Evolutionary conservation across 2,797 vertebrate species (phyloP), one percentile per base, ranked within the genome.

Genomic region (Myiotriccus ornatus): DNA sequence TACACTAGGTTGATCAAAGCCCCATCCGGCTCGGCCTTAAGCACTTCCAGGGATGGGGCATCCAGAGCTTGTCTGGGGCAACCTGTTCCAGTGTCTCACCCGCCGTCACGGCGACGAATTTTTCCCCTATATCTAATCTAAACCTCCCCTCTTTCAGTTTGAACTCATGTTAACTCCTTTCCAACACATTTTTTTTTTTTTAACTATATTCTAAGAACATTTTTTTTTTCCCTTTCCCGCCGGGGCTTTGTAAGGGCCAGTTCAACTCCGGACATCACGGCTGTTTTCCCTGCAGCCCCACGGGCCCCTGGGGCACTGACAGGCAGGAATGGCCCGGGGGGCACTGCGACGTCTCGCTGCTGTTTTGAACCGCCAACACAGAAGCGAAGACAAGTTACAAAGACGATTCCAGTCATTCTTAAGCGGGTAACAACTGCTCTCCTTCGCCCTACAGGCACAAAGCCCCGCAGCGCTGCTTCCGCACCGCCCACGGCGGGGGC

Each of bases 191-290:
- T 39, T 39, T 73, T 12, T 3, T 3, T 35, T 53, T 75, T 10
- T 23, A 32, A 32, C 7, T 17, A 1, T 8, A 17, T 4, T 52
- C 37, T 22, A 7, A 35, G 4, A 39, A 3, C 9, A 2, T 2
- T 18, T 25, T 24, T 46, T 46, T 23, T 4, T 7, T 9, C 35
- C 10, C 8, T 2, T 1, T 2, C 5, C 14, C 11, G 7, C 8
- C 37, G 4, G 13, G 4, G 11, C 17, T 62, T 34, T 37, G 4
- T 5, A 14, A 23, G 49, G 12, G 3, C 5, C n/a, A 5, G 53
- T 7, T 55, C 15, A 7, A 10, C 2, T 0, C 2, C 1, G 27
- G 57, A 5, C 20, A 34, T 1, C 4, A 0, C 0, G 3, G 15
- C 35, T 0, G 10, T 0, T 50, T 3, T 32, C n/a, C 10, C 27